A percentile compares a stretch with the other conserved stretches of the same genome.
These are phyloP conservation scores for Raja brachyura DNA, from an alignment of 2,113 vertebrate species.

Conservation along the genomic window DNA sequence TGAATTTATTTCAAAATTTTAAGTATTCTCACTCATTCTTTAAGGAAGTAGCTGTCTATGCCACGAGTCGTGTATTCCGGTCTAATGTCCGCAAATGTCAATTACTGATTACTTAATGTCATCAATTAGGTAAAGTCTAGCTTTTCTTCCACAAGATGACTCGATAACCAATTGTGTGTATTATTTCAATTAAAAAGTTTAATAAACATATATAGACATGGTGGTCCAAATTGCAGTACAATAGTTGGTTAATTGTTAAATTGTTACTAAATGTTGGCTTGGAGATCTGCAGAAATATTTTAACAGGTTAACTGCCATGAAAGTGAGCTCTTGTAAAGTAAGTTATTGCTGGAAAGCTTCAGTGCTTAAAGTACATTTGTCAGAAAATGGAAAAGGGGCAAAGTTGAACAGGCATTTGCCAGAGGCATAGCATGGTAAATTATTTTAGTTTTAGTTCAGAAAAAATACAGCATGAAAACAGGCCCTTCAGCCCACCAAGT, in stretches of 20 bases:
- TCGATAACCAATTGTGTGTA: not conserved
- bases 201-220: slow-evolving; percentile 15
- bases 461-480: too few species aligned
- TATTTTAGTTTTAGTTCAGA: too few species aligned
- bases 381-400: not conserved
- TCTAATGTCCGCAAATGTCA: not conserved
- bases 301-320: not conserved
- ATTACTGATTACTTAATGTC: slow-evolving; percentile 14
- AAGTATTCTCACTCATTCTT: not conserved
- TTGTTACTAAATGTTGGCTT: not conserved
- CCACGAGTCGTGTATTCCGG: slow-evolving; percentile 17
- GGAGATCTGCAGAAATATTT: not conserved
- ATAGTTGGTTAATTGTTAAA: not conserved
- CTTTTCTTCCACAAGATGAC: not conserved
- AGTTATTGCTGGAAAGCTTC: not conserved
- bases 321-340: too few species aligned
- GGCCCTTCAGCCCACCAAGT: too few species aligned
- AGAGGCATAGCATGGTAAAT: not conserved
- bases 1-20: slow-evolving; percentile 21
- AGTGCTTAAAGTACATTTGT: not conserved
- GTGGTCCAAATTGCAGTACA: not conserved
- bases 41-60: not conserved
- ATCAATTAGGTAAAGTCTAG: not conserved
- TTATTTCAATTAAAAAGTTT: slow-evolving; percentile 4
- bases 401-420: not conserved